Base-by-base conservation (phyloP, 37 sponge, comb jelly and placozoan species). In the Mnemiopsis leidyi region DNA sequence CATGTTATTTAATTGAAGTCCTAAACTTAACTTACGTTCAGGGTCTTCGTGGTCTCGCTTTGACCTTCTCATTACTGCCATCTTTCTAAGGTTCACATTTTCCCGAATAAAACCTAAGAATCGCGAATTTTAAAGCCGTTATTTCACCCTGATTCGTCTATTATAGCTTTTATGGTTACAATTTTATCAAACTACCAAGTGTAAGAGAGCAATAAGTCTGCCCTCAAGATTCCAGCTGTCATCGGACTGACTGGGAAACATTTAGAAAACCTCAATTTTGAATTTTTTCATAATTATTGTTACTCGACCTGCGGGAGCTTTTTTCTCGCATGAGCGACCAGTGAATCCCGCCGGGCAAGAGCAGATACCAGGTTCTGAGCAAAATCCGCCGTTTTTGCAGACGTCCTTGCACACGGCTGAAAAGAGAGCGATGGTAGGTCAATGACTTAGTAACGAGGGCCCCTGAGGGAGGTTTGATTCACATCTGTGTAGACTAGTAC, bases 341-440 rank as follows among this genome's bases (percentile, higher is more conserved):
- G 79, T 77, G 79, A 77, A 77, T 18, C 32, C 20, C 36, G 1
- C 36, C 33, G 79, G 32, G 36, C 79, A 77, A 1, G 32, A 32
- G 35, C 79, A 77, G 18, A 77, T 5, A 20, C 32, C 79, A 21
- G 79, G 79, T 32, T 77, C 79, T 36, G 21, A 26, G 32, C 79
- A 77, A 1, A 31, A 32, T 3, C 79, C 79, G 9, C 79, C 79
- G 35, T 77, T 77, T 32, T 32, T 32, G 33, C 79, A 77, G 36
- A 34, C 79, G 9, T 26, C 32, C 79, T 77, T 32, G 36, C 79
- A 77, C 35, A 77, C 35, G 9, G 79, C 79, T 77, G 79, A 32
- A 32, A 34, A 71, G 7, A 71, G 3, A 23, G n/a, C n/a, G n/a
- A n/a, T n/a, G n/a, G n/a, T n/a, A n/a, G n/a, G n/a, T 48, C 13